Percentiles rank a stretch among this genome's conserved stretches.
phyloP scores from a whole-genome alignment of 2,888 invertebrate genomes.

The Lysandra coridon region DNA sequence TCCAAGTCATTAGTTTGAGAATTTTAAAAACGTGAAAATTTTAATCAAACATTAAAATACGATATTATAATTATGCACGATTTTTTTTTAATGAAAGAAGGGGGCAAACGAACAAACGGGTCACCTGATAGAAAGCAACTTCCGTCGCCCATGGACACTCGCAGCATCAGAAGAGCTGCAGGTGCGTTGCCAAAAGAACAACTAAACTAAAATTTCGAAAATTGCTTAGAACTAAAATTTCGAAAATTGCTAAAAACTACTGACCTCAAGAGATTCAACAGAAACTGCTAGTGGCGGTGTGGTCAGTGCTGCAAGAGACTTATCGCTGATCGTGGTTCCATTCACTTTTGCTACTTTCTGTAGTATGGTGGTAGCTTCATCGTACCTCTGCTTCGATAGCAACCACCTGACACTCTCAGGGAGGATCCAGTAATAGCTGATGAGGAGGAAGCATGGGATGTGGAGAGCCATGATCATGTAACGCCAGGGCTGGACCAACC shows the following conservation, averaged over 20 bases:
- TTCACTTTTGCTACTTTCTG: slow-evolving; percentile 83
- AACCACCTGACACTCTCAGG: slow-evolving; percentile 89
- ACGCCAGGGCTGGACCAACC: slow-evolving; percentile 85
- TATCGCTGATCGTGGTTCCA: slow-evolving; percentile 75
- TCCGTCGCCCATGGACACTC: no score
- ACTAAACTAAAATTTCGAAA: no score
- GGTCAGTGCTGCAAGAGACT: slow-evolving; percentile 66
- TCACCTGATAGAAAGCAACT: no score
- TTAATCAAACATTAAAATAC: no score
- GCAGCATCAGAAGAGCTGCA: no score
- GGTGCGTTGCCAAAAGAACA: no score
- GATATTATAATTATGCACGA: no score
- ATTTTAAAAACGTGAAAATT: background rate
- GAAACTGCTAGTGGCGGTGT: slow-evolving; percentile 55
- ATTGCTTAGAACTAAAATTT: background rate
- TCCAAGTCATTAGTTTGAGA: background rate
- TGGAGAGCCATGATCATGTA: slow-evolving; percentile 83
- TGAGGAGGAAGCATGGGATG: slow-evolving; percentile 83
- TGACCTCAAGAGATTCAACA: background rate
- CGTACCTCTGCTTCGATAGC: slow-evolving; percentile 82
- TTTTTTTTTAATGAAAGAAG: no score
- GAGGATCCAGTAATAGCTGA: slow-evolving; percentile 84
- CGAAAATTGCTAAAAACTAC: background rate
- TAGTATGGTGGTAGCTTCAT: slow-evolving; percentile 82
- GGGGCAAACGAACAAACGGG: no score